A percentile compares a stretch with the other conserved stretches of the same genome.
phyloP scores from a whole-genome alignment of 2,113 vertebrate species.

The Carassius auratus region DNA sequence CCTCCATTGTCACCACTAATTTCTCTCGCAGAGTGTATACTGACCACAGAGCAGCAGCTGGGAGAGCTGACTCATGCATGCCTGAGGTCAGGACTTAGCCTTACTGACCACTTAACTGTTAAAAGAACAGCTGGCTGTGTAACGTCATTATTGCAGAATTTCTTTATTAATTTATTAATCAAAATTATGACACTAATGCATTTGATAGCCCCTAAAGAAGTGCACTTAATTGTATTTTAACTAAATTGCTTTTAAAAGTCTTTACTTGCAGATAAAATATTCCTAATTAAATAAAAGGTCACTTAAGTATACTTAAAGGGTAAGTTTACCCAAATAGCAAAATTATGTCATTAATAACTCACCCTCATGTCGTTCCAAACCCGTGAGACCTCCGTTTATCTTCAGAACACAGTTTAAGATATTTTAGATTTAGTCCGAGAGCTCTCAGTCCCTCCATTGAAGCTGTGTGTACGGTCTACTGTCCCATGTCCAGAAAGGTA shows the following conservation, averaged over 20 bases:
- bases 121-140: background rate
- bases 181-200: background rate
- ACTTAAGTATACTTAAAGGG: background rate
- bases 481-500: too few relatives aligned
- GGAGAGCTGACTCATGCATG: constrained; percentile 29
- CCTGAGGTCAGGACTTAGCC: constrained; percentile 31
- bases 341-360: too few relatives aligned
- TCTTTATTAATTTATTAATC: background rate
- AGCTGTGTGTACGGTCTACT: too few relatives aligned
- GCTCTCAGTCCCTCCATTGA: too few relatives aligned
- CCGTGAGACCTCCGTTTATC: too few relatives aligned
- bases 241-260: background rate
- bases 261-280: background rate
- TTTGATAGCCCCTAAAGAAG: background rate
- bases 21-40: constrained; percentile 15
- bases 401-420: too few relatives aligned
- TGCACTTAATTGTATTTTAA: background rate
- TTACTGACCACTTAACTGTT: background rate
- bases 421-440: too few relatives aligned
- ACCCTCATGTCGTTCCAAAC: too few relatives aligned
- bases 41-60: constrained; percentile 38
- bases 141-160: background rate
- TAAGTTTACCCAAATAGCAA: too few relatives aligned
- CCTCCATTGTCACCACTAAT: constrained; percentile 43
- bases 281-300: background rate